phyloP scores from a whole-genome alignment of 2,888 invertebrate species.

The Pantelozetes paolii region DNA sequence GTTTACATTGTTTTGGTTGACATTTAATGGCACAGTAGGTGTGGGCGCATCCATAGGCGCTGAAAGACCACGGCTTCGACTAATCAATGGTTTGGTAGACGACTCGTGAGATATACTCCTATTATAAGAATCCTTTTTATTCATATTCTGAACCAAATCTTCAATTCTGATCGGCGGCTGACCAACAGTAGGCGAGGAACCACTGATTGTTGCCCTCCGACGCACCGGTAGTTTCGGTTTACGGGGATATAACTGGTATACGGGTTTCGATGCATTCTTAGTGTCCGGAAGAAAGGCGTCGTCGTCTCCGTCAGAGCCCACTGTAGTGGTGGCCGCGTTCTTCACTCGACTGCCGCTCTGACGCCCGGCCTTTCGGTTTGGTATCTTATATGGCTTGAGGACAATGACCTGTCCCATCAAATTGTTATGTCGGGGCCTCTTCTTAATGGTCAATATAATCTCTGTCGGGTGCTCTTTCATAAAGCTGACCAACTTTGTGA shows the following conservation, averaged over 20 bases:
- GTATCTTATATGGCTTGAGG: slow-evolving; percentile 47
- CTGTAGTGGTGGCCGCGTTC: slow-evolving; percentile 35
- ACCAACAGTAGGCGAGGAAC: slow-evolving; percentile 66
- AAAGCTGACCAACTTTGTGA: slow-evolving; percentile 68
- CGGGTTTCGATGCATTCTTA: slow-evolving; percentile 16
- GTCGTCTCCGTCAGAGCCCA: slow-evolving; percentile 7
- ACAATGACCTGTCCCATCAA: slow-evolving; percentile 45
- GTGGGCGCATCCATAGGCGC: background rate
- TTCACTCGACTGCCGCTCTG: slow-evolving; percentile 5
- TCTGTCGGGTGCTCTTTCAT: slow-evolving; percentile 72
- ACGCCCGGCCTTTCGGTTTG: slow-evolving; percentile 45
- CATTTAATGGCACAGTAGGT: slow-evolving; percentile 29
- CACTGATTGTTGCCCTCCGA: slow-evolving; percentile 80
- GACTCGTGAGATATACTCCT: slow-evolving; percentile 48
- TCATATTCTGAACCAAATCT: slow-evolving; percentile 47
- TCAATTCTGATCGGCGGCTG: slow-evolving; percentile 64
- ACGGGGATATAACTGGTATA: slow-evolving; percentile 26
- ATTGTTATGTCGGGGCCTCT: slow-evolving; percentile 66
- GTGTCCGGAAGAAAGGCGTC: slow-evolving; percentile 13
- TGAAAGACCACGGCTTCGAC: slow-evolving; percentile 20
- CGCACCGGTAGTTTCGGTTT: slow-evolving; percentile 34
- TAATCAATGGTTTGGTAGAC: slow-evolving; percentile 37
- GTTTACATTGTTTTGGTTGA: slow-evolving; percentile 6
- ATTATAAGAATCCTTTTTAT: slow-evolving; percentile 44
- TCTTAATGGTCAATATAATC: slow-evolving; percentile 73